Evolutionary conservation across 1,140 invertebrate species (phyloP).

Genomic region (Ruditapes philippinarum): DNA sequence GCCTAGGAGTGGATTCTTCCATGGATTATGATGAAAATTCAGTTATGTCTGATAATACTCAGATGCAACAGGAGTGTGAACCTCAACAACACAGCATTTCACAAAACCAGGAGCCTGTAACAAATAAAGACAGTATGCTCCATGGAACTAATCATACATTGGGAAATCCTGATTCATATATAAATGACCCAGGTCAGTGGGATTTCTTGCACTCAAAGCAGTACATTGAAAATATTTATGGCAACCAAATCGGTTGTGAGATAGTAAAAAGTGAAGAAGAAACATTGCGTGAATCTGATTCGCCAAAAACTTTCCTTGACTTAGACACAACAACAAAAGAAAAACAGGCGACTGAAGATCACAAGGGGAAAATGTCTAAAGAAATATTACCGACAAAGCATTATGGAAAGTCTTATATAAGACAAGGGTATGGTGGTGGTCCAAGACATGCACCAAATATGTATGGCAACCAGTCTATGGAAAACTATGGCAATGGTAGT

Average conservation of each 20-base stretch:
- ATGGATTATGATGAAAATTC: constrained; percentile 65
- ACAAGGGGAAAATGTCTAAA: neutral
- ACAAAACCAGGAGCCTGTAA: constrained; percentile 18
- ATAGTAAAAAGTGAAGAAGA: constrained; percentile 55
- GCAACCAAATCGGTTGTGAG: constrained; percentile 48
- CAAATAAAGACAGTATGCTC: constrained; percentile 38
- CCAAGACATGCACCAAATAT: neutral
- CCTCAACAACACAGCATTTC: constrained; percentile 40
- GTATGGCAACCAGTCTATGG: constrained; percentile 50
- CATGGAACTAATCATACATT: constrained; percentile 16
- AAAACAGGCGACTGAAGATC: constrained; percentile 39
- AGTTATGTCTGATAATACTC: constrained; percentile 54
- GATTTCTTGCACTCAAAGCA: constrained; percentile 65
- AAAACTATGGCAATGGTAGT: constrained; percentile 34
- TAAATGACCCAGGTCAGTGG: constrained; percentile 52
- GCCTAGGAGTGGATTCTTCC: constrained; percentile 39
- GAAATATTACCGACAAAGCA: constrained; percentile 37
- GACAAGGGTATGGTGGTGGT: neutral
- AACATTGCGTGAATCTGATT: constrained; percentile 54
- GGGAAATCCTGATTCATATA: constrained; percentile 21
- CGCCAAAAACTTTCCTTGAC: constrained; percentile 61
- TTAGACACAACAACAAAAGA: constrained; percentile 64
- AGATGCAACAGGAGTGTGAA: constrained; percentile 13
- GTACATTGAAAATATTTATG: constrained; percentile 64
- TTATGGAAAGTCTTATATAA: constrained; percentile 41